A percentile compares a stretch with the other conserved stretches of the same genome.
Evolutionary conservation across 2,113 vertebrate species (phyloP).

Genomic region (Nymphicus hollandicus): DNA sequence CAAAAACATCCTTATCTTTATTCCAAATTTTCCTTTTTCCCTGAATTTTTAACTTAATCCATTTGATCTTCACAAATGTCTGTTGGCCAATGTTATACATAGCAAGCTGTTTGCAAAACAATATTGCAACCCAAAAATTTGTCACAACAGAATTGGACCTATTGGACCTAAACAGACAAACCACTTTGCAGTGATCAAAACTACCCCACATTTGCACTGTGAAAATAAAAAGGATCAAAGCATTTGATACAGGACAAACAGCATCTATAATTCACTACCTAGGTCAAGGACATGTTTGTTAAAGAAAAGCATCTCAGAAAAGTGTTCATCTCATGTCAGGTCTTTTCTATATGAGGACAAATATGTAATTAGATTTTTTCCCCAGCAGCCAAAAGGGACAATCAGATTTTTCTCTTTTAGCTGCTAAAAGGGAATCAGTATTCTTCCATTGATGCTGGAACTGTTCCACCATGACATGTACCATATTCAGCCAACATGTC

Average conservation of each 20-base stretch:
- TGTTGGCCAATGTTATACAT: not conserved
- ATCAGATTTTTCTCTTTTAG: not conserved
- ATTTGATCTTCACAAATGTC: not conserved
- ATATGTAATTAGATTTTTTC: not conserved
- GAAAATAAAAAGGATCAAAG: not conserved
- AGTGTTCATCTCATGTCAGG: not conserved
- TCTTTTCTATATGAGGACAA: not conserved
- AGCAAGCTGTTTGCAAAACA: not conserved
- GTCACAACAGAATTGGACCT: not conserved
- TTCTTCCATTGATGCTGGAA: not conserved
- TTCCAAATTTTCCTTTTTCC: not conserved
- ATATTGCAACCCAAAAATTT: not conserved
- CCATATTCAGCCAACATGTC: not conserved
- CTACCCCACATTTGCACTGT: not conserved
- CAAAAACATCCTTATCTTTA: not conserved
- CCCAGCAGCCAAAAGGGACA: not conserved
- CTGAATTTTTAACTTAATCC: not conserved
- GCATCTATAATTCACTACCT: not conserved
- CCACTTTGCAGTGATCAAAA: not conserved
- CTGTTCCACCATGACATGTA: not conserved
- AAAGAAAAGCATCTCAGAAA: not conserved
- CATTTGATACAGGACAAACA: not conserved
- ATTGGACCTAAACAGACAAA: not conserved
- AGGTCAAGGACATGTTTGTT: not conserved
- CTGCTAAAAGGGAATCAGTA: not conserved